These are phyloP conservation scores for Cnemophilus loriae DNA, from an alignment of 2,113 vertebrate species.

Conservation along the genomic window DNA sequence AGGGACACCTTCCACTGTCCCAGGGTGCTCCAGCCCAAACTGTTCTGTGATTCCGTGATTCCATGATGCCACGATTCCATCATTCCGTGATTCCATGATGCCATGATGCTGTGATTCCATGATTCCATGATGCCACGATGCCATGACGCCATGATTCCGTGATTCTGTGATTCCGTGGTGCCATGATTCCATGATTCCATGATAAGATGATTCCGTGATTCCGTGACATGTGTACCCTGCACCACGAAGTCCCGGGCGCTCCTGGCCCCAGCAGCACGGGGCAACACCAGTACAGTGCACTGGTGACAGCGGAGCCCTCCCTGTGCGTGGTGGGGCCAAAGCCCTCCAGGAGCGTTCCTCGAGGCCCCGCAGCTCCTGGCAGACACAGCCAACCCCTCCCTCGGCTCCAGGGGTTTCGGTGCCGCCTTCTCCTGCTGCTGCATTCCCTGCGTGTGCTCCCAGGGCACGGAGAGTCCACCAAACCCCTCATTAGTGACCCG, in stretches of 20 bases:
- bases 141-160: background rate
- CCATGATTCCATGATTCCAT: too few relatives aligned
- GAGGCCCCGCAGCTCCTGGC: background rate
- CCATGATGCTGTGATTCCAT: too few relatives aligned
- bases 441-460: background rate
- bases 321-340: background rate
- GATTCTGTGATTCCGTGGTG: too few relatives aligned
- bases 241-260: background rate
- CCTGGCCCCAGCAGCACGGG: background rate
- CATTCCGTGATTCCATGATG: background rate
- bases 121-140: background rate
- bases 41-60: background rate
- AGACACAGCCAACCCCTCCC: background rate
- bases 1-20: background rate
- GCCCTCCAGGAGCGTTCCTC: background rate
- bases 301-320: background rate
- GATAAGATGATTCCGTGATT: too few relatives aligned
- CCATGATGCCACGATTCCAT: too few relatives aligned
- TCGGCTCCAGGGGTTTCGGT: background rate
- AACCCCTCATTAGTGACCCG: background rate
- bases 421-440: background rate
- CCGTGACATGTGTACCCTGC: background rate
- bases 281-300: background rate
- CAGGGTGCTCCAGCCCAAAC: background rate
- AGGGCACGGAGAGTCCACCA: background rate